phyloP scores from a whole-genome alignment of 2,888 invertebrate species.

The Pollenia labialis region DNA sequence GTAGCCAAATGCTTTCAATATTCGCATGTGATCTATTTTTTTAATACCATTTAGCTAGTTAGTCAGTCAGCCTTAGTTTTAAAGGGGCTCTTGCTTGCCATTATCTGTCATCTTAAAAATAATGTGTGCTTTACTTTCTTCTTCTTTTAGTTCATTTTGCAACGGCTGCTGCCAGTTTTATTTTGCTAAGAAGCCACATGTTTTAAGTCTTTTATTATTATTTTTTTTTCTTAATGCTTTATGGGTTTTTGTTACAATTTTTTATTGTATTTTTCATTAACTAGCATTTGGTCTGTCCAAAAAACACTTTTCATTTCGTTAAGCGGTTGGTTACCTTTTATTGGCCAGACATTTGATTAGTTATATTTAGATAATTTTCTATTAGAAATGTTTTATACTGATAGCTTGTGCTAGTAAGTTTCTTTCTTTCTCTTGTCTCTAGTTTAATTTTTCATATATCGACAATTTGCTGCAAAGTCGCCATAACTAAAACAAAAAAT shows the following conservation, averaged over 20 bases:
- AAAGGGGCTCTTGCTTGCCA: slow-evolving; percentile 2
- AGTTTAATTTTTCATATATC: not conserved
- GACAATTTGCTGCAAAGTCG: too few relatives aligned
- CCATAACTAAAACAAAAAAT: too few relatives aligned
- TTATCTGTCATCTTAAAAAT: slow-evolving; percentile 64
- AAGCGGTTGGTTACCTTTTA: not conserved
- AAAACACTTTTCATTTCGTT: slow-evolving; percentile 59
- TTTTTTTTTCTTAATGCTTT: slow-evolving; percentile 42
- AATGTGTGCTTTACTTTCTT: slow-evolving; percentile 51
- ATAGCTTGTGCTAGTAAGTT: not conserved
- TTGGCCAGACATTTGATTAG: slow-evolving; percentile 41
- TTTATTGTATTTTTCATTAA: not conserved
- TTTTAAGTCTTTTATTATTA: slow-evolving; percentile 52
- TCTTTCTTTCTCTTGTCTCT: not conserved
- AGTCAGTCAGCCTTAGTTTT: slow-evolving; percentile 12
- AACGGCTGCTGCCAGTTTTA: slow-evolving; percentile 19
- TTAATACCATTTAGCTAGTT: slow-evolving; percentile 7
- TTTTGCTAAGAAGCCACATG: slow-evolving; percentile 65
- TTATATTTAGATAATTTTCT: slow-evolving; percentile 30
- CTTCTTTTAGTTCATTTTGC: slow-evolving; percentile 28
- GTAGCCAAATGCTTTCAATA: not conserved
- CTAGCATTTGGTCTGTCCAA: not conserved
- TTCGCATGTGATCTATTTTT: slow-evolving; percentile 32
- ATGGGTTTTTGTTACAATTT: slow-evolving; percentile 56
- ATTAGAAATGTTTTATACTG: slow-evolving; percentile 25